These are phyloP conservation scores for Seira ritae DNA, from an alignment of 2,888 invertebrate genomes.

Conservation along the genomic window DNA sequence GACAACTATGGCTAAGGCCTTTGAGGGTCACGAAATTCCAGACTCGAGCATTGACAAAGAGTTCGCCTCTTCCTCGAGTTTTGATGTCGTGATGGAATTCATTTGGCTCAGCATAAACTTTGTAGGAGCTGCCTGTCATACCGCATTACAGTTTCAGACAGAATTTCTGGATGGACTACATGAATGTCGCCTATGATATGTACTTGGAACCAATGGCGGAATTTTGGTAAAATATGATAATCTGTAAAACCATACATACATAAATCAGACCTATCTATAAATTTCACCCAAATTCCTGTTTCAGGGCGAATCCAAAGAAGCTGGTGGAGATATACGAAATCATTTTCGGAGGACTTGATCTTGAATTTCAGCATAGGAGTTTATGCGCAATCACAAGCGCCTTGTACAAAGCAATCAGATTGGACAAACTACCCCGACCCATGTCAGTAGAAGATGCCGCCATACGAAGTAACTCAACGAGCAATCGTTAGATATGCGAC, in stretches of 20 bases:
- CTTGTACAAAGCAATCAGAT: constrained; percentile 1
- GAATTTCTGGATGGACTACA: constrained; percentile 57
- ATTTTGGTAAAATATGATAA: constrained; percentile 20
- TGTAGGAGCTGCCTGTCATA: constrained; percentile 33
- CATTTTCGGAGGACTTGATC: constrained; percentile 26
- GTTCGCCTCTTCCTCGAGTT: no score
- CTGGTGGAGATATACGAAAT: background rate
- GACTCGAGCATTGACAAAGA: no score
- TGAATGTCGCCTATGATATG: constrained; percentile 47
- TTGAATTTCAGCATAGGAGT: background rate
- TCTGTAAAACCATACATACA: background rate
- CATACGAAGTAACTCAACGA: no score
- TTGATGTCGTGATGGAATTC: constrained; percentile 33
- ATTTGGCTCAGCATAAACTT: constrained; percentile 44
- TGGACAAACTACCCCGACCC: constrained; percentile 23
- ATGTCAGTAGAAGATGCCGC: background rate
- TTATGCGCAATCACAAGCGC: constrained; percentile 21
- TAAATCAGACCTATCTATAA: no score
- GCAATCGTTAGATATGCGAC: no score
- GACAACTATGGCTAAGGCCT: no score
- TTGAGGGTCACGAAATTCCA: no score
- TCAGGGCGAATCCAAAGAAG: constrained; percentile 7
- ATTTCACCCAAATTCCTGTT: background rate
- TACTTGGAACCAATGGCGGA: constrained; percentile 37
- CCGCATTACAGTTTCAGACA: constrained; percentile 31